Base-by-base conservation (phyloP, 2,888 invertebrate species). In the Eupithecia tripunctaria region DNA sequence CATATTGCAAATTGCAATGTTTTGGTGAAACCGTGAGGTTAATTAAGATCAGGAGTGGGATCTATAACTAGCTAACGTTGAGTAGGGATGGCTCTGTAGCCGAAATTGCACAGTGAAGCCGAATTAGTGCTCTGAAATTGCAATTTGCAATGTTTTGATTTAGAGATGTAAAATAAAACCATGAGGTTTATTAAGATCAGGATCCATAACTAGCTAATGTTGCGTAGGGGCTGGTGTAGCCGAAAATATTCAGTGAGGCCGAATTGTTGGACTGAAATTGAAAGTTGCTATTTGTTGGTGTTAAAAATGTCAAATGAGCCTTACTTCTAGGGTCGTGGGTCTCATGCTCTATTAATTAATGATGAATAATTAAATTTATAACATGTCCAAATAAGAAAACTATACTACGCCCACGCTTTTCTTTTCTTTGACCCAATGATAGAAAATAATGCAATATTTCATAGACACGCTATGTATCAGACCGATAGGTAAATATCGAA, bases 181-280 rank as follows among this genome's bases (percentile, higher is more conserved):
- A 90, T 90, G 90, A 91, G 93, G 93, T 93, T 93, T 92, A 94
- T 93, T 93, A 93, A 93, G 92, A 92, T 91, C 90, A 88, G 88
- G 86, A 89, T 88, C 90, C 88, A 87, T 90, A 91, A 91, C 92
- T 89, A 89, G 87, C 72, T 68, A 65, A 60, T 84, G 80, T 80
- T 83, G 25, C 38, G 38, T 72, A 75, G 75, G 67, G 67, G 47
- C 51, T 69, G 12, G 32, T 12, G 36, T 27, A 51, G 18, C 67
- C 70, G 60, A 67, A 69, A 41, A 21, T 36, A 60, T 14, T 1
- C 21, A 4, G 38, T 4, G 38, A 12, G 36, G 38, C 64, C 64
- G 64, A 38, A 64, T n/a, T 18, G 18, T 8, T 21, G 18, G 8
- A 7, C 7, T 7, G 29, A 29, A 4, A 29, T 8, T 18, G 27